A percentile compares a stretch with the other conserved stretches of the same genome.
phyloP scores from a whole-genome alignment of 2,888 invertebrate genomes.

The Argynnis bischoffii region DNA sequence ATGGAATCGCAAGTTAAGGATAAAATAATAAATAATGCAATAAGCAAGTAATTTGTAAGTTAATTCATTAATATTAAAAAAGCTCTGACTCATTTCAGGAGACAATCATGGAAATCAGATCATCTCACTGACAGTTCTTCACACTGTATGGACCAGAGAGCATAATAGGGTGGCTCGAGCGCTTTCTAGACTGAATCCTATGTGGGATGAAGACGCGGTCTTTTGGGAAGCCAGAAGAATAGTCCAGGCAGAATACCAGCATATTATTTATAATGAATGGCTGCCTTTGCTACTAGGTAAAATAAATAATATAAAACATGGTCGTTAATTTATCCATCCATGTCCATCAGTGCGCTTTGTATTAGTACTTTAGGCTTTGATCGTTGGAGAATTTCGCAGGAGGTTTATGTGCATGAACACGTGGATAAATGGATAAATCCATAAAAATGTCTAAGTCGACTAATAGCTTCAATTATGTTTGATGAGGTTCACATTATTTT shows the following conservation, averaged over 20 bases:
- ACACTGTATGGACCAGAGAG: constrained; percentile 89
- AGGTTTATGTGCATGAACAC: too few relatives aligned
- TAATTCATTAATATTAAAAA: not conserved
- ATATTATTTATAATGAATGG: constrained; percentile 91
- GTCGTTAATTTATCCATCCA: too few relatives aligned
- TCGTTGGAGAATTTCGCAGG: too few relatives aligned
- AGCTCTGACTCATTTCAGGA: constrained; percentile 70
- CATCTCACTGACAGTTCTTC: constrained; percentile 87
- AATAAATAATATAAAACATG: too few relatives aligned
- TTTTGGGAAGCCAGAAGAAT: constrained; percentile 89
- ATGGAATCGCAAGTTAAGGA: too few relatives aligned
- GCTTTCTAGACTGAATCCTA: constrained; percentile 85
- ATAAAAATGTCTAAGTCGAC: too few relatives aligned
- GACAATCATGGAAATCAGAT: constrained; percentile 90
- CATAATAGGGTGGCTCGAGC: constrained; percentile 89
- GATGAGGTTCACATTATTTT: too few relatives aligned
- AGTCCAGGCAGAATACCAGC: constrained; percentile 88
- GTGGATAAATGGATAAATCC: too few relatives aligned
- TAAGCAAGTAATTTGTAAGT: not conserved
- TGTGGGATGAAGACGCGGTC: constrained; percentile 87
- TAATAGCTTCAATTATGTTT: too few relatives aligned
- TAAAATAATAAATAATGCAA: too few relatives aligned
- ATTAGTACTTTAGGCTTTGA: too few relatives aligned
- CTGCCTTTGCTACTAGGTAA: constrained; percentile 88
- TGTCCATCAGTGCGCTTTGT: too few relatives aligned